These are phyloP conservation scores for Clarias magur DNA, from an alignment of 2,113 vertebrate genomes.

Conservation along the genomic window DNA sequence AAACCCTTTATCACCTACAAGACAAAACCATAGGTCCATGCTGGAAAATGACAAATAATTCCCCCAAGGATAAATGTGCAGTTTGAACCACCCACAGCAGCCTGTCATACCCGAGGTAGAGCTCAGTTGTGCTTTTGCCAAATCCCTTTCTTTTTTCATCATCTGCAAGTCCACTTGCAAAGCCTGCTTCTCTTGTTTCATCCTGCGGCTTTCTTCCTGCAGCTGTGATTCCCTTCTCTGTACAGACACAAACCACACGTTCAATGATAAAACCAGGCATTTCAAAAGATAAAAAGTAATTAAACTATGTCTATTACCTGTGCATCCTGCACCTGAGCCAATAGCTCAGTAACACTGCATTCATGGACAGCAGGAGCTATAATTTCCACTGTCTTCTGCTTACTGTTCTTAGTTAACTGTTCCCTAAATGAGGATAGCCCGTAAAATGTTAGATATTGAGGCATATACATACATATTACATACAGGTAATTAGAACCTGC, in stretches of 20 bases:
- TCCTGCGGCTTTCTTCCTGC: constrained; percentile 74
- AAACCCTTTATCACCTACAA: constrained; percentile 79
- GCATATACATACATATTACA: neutral
- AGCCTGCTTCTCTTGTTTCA: constrained; percentile 86
- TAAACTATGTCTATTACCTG: constrained; percentile 67
- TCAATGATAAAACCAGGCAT: neutral
- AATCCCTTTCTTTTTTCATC: constrained; percentile 81
- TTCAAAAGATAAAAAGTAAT: neutral
- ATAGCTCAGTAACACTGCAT: constrained; percentile 74
- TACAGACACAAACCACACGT: constrained; percentile 36
- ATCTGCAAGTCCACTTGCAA: constrained; percentile 82
- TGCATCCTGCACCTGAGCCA: constrained; percentile 74
- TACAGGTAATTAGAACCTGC: neutral
- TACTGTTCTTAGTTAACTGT: constrained; percentile 69
- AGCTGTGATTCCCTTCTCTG: constrained; percentile 81
- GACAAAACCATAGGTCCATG: constrained; percentile 28
- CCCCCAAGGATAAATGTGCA: neutral
- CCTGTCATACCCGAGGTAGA: constrained; percentile 73
- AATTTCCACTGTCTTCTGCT: constrained; percentile 59
- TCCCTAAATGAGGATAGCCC: constrained; percentile 68
- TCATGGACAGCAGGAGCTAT: constrained; percentile 64
- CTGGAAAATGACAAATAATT: neutral
- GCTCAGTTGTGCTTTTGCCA: constrained; percentile 73
- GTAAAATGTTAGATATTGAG: neutral
- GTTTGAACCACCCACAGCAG: neutral